Conservation (phyloP, 2,888 invertebrate species). For the Hemaris fuciformis region DNA sequence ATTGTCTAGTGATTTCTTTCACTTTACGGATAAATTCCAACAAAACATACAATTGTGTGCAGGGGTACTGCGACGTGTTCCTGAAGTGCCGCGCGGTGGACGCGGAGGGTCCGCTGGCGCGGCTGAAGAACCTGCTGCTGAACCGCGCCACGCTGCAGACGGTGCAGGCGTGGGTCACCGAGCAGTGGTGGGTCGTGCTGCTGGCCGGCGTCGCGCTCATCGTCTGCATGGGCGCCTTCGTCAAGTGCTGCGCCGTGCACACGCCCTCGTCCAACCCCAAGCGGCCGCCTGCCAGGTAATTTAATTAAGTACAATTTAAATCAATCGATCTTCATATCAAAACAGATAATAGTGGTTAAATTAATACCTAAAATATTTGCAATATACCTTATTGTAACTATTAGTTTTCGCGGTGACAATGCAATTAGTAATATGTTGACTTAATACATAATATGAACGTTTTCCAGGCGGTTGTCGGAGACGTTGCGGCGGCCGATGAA, state of each 20-base stretch:
- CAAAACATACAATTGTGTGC: conserved; percentile 26
- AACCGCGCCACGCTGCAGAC: conserved; percentile 93
- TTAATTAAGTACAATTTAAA: neutral
- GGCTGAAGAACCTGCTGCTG: conserved; percentile 96
- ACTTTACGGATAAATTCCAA: too few species aligned
- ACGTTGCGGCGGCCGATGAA: conserved; percentile 95
- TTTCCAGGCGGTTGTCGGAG: conserved; percentile 89
- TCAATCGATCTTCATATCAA: too few species aligned
- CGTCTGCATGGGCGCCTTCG: conserved; percentile 98
- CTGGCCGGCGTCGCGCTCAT: conserved; percentile 95
- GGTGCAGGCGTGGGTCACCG: conserved; percentile 96
- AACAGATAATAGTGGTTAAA: too few species aligned
- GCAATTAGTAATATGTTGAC: too few species aligned
- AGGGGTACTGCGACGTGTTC: conserved; percentile 99
- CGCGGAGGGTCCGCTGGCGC: conserved; percentile 98
- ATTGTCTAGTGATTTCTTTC: too few species aligned
- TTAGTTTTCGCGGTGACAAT: too few species aligned
- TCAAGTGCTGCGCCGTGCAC: conserved; percentile 99
- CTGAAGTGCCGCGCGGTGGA: conserved; percentile 99
- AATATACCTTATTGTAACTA: too few species aligned
- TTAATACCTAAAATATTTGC: too few species aligned
- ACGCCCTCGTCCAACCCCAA: conserved; percentile 99
- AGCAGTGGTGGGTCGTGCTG: conserved; percentile 97
- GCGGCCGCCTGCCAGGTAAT: conserved; percentile 92
- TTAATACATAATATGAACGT: too few species aligned